phyloP scores from a whole-genome alignment of 1,140 invertebrate species.

The Lucilia sericata region DNA sequence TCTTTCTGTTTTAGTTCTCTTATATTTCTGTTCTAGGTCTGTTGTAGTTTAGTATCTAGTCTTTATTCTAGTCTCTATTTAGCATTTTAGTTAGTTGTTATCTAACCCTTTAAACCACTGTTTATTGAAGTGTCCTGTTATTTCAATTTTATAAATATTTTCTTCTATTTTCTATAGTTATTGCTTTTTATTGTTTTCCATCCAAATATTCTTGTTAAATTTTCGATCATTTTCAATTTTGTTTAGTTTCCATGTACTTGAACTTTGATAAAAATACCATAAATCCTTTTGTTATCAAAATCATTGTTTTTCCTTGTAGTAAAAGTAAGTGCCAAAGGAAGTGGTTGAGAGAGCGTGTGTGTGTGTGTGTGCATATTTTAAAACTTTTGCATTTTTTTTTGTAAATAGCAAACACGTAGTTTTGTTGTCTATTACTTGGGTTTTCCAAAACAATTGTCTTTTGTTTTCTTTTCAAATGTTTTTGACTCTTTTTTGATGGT shows the following conservation, averaged over 20 bases:
- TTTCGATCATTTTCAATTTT: background rate
- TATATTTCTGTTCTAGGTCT: too few relatives aligned
- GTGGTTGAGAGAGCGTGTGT: too few relatives aligned
- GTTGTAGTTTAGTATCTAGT: too few relatives aligned
- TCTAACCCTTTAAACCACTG: background rate
- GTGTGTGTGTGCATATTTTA: background rate
- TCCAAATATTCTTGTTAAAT: background rate
- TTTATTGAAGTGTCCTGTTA: background rate
- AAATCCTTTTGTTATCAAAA: background rate
- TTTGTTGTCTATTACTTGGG: background rate
- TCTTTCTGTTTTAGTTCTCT: too few relatives aligned
- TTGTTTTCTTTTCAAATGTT: background rate
- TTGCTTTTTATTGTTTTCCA: background rate
- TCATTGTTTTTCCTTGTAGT: background rate
- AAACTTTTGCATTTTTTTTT: too few relatives aligned
- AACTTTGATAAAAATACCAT: background rate
- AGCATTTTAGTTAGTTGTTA: too few relatives aligned
- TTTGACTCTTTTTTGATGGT: too few relatives aligned
- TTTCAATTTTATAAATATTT: background rate
- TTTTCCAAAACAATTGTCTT: background rate
- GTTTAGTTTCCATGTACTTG: constrained; percentile 6
- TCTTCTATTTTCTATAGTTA: background rate
- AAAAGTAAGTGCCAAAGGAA: background rate
- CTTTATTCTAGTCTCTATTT: too few relatives aligned
- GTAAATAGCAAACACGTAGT: background rate